Evolutionary conservation across 2,113 vertebrate species (phyloP), one percentile per base, ranked within the genome.

Genomic region (Pristiophorus japonicus): DNA sequence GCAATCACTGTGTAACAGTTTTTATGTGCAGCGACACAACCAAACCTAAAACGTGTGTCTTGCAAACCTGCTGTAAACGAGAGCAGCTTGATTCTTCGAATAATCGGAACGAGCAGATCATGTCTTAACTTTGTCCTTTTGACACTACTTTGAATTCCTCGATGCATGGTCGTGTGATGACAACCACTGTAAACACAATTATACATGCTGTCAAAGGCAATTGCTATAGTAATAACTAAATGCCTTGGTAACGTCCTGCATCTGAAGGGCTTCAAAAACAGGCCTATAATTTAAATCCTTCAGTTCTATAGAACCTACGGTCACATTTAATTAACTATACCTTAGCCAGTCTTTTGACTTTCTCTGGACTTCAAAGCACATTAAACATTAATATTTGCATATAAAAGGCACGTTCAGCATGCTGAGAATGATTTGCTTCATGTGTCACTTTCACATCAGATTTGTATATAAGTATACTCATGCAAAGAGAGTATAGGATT

Each of bases 241-340:
- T 91, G 88, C 88, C 59, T 91, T 91, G 59, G 34, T 62, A 63
- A 63, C 34, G 59, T 91, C 59, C 88, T 91, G 59, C 55, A 91
- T 63, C 88, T 38, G 88, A 91, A 20, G 34, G 88, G 34, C 88
- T 63, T 91, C 30, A 91, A 42, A 91, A 91, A 7, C 59, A 63
- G 88, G 88, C 34, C 63, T 63, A 63, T 91, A 91, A 63, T 91
- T 91, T 63, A 62, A 63, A 91, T 63, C 5, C 55, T 63, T 91
- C 59, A 16, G n/a, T 62, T 38, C 59, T 38, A 18, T 22, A 8
- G 59, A 34, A 91, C 30, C 27, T n/a, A 63, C 8, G 16, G 62
- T 91, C 7, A 63, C 34, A 91, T 14, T 91, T 62, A 91, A 91
- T 91, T 34, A 91, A 20, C 88, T 38, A 63, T 91, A 63, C 59